Base-by-base conservation (phyloP, 2,888 invertebrate genomes). In the Athrips mouffetella region DNA sequence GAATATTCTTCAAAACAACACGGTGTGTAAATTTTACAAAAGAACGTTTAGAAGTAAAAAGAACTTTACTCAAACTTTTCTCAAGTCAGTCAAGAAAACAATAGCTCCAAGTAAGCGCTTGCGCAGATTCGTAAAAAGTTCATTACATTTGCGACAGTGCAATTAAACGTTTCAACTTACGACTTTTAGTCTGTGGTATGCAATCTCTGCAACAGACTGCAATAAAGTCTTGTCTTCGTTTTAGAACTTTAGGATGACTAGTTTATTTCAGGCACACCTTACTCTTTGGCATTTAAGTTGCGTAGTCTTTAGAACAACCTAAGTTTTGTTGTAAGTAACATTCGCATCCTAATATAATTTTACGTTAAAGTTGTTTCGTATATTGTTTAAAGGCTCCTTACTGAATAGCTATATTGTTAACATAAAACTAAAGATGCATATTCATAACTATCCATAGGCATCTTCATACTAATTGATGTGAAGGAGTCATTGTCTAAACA, bases 101-200 rank as follows among this genome's bases (percentile, higher is more conserved):
- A 49, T 45, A 29, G 44, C 31, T 21, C 15, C 18, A 13, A 20
- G 35, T 27, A 27, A 8, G n/a, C 20, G 13, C 15, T 31, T 35
- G 35, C 3, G 18, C n/a, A 13, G 25, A 33, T 15, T 20, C 15
- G 29, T 29, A 41, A 30, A 40, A 39, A 27, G 31, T 41, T 27
- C 8, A 39, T 45, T 49, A 21, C 44, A 45, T 49, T 40, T 45
- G 40, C 49, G 45, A 48, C 47, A 20, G 25, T 44, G 52, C 51
- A 57, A 57, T 54, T 57, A 54, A 53, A 52, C 48, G 47, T 53
- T 49, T 49, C 51, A 49, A 48, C 46, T 53, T 46, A 30, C 40
- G 51, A 48, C 51, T 27, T 54, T 50, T 52, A 47, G 40, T 50
- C 37, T 40, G 40, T 31, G 41, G 15, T 15, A 25, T 51, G 48